Conservation (phyloP, 2,888 invertebrate species). For the Argyra leucocephala region DNA sequence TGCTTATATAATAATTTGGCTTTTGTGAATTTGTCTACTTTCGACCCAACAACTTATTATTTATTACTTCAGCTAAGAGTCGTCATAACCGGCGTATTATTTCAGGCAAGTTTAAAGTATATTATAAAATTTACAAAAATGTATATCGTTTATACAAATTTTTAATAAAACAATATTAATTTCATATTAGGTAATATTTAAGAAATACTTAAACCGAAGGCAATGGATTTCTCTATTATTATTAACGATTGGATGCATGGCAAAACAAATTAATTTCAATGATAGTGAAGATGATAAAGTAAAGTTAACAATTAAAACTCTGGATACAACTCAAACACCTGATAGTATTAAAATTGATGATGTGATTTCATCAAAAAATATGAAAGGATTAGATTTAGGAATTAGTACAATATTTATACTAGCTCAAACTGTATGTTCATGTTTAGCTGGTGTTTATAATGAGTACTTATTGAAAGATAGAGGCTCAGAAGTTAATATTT, state of each 20-base stretch:
- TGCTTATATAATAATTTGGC: conserved; percentile 91
- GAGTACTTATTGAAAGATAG: conserved; percentile 83
- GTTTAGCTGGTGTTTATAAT: conserved; percentile 90
- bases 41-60: conserved; percentile 92
- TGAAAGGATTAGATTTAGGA: conserved; percentile 45
- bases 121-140: too few species aligned
- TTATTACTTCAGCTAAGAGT: conserved; percentile 82
- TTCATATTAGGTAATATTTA: conserved; percentile 64
- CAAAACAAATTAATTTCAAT: conserved; percentile 65
- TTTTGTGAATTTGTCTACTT: conserved; percentile 78
- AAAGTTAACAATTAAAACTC: conserved; percentile 22
- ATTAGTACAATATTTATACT: conserved; percentile 57
- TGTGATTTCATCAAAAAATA: conserved; percentile 31
- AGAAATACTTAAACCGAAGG: conserved; percentile 63
- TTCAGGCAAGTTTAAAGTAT: too few species aligned
- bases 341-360: conserved; percentile 17
- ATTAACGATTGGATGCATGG: conserved; percentile 79
- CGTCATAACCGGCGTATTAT: conserved; percentile 82
- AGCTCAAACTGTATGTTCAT: conserved; percentile 81
- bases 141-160: too few species aligned
- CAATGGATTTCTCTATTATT: conserved; percentile 87
- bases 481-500: conserved; percentile 76
- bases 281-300: conserved; percentile 21
- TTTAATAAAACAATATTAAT: neutral
- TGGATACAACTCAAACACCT: conserved; percentile 15